Conservation (phyloP, 2,888 invertebrate species). For the Ceriagrion tenellum region DNA sequence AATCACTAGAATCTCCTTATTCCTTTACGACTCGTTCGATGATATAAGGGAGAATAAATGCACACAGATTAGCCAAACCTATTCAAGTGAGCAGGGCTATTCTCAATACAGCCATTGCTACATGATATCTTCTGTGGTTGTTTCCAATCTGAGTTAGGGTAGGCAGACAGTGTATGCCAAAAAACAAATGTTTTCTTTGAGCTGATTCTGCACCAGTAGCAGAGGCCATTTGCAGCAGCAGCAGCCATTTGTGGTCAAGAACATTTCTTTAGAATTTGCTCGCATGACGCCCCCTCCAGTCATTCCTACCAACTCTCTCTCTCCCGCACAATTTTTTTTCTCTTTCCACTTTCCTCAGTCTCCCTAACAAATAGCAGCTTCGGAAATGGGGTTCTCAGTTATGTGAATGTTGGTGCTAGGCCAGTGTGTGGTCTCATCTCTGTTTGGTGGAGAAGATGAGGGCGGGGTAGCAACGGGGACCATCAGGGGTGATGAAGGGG, state of each 20-base stretch:
- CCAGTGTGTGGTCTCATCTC: constrained; percentile 70
- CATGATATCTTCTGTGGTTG: constrained; percentile 38
- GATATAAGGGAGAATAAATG: constrained; percentile 59
- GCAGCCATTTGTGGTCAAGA: constrained; percentile 59
- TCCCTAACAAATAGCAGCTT: constrained; percentile 85
- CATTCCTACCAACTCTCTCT: constrained; percentile 34
- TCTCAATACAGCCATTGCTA: constrained; percentile 35
- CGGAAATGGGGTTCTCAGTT: constrained; percentile 89
- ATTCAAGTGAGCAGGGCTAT: constrained; percentile 35
- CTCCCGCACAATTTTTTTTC: constrained; percentile 1
- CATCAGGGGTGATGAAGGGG: constrained; percentile 60
- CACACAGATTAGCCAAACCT: constrained; percentile 55
- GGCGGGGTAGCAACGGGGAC: constrained; percentile 60
- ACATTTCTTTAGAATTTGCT: constrained; percentile 59
- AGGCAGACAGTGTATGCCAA: constrained; percentile 45
- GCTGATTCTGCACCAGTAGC: constrained; percentile 52
- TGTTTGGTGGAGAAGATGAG: constrained; percentile 55
- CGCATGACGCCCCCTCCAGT: constrained; percentile 1
- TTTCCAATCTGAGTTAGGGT: constrained; percentile 12
- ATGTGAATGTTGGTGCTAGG: constrained; percentile 85
- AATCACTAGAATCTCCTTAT: constrained; percentile 48
- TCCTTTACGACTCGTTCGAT: constrained; percentile 46
- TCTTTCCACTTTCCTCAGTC: not conserved
- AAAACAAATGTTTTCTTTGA: constrained; percentile 50
- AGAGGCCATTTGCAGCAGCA: constrained; percentile 51